phyloP scores from a whole-genome alignment of 2,888 invertebrate genomes.

The Rhyacophila evoluta region DNA sequence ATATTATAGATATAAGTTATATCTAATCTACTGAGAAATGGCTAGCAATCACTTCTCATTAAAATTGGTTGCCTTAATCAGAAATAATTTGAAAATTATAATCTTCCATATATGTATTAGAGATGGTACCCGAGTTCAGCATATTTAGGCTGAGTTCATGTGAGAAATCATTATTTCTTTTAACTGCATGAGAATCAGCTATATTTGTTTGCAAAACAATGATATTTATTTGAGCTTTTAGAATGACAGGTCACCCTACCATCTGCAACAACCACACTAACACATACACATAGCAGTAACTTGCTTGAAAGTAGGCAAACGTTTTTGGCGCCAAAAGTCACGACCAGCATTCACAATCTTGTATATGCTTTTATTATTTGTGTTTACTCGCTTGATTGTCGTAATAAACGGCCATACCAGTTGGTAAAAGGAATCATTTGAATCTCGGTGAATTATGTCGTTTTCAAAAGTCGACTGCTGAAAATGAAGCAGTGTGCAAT shows the following conservation, averaged over 20 bases:
- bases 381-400: conserved; percentile 12
- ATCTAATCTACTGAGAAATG: too few species aligned
- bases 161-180: too few species aligned
- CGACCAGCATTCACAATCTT: conserved; percentile 7
- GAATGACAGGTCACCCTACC: not conserved
- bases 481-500: too few species aligned
- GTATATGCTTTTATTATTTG: not conserved
- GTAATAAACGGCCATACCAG: not conserved
- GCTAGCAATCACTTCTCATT: too few species aligned
- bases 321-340: conserved; percentile 50
- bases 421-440: not conserved
- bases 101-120: too few species aligned
- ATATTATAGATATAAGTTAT: too few species aligned
- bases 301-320: conserved; percentile 37
- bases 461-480: not conserved
- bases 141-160: too few species aligned
- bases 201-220: too few species aligned
- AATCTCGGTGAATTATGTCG: not conserved
- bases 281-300: not conserved
- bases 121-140: too few species aligned
- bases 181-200: too few species aligned
- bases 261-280: not conserved
- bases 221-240: not conserved
- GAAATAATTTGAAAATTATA: too few species aligned
- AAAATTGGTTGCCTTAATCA: too few species aligned